These are phyloP conservation scores for Gastrophysa polygoni DNA, from an alignment of 2,888 invertebrate genomes.

Conservation along the genomic window DNA sequence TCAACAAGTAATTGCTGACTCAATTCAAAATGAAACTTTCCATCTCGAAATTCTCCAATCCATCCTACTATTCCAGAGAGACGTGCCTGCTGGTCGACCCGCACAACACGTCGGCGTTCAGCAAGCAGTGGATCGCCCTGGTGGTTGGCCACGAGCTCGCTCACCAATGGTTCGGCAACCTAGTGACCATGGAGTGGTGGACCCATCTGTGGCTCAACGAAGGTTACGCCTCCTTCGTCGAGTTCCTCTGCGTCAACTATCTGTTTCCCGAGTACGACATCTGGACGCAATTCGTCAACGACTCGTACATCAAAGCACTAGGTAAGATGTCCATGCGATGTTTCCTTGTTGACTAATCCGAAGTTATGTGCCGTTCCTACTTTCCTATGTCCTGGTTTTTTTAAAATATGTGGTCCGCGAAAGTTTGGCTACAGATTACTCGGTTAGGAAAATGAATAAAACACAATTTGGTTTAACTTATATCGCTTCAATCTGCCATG, in stretches of 20 bases:
- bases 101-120: constrained; percentile 83
- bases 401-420: no score
- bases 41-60: no score
- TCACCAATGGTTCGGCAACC: constrained; percentile 98
- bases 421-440: no score
- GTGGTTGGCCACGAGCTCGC: constrained; percentile 93
- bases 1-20: no score
- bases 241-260: constrained; percentile 91
- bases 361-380: no score
- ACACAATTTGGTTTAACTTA: no score
- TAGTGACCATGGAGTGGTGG: constrained; percentile 99
- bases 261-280: constrained; percentile 95
- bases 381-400: no score
- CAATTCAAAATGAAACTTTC: no score
- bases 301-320: constrained; percentile 83
- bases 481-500: no score
- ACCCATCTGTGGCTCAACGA: constrained; percentile 96
- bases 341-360: no score
- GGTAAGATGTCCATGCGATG: background rate
- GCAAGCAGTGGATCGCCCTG: constrained; percentile 85
- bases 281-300: constrained; percentile 95
- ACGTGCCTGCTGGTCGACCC: constrained; percentile 90
- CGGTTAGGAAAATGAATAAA: no score
- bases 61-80: constrained; percentile 65
- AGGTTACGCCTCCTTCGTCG: constrained; percentile 87